A percentile compares a stretch with the other conserved stretches of the same genome.
Conservation (phyloP, 2,888 invertebrate genomes). For the Leucoma salicis region DNA sequence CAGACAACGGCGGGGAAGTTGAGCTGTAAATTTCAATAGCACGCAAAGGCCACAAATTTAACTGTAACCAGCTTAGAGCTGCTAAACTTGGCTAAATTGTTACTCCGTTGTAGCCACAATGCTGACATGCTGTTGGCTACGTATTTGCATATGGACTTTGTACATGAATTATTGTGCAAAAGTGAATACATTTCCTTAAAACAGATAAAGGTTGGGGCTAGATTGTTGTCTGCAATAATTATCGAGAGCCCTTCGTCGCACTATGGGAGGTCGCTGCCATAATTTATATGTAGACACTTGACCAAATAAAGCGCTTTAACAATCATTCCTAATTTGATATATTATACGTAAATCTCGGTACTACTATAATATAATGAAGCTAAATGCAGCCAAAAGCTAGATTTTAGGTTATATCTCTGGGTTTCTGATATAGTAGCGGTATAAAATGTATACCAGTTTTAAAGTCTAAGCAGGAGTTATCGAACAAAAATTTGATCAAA, state of each 20-base stretch:
- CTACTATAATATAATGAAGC: too few relatives aligned
- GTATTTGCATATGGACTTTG: slow-evolving; percentile 65
- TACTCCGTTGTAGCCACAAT: slow-evolving; percentile 46
- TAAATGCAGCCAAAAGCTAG: too few relatives aligned
- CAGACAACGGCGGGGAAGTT: slow-evolving; percentile 59
- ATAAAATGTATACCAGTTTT: too few relatives aligned
- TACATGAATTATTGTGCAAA: slow-evolving; percentile 37
- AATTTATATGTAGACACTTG: background rate
- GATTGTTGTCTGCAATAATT: slow-evolving; percentile 25
- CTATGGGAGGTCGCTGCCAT: background rate
- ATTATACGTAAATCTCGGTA: too few relatives aligned
- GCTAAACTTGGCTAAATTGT: slow-evolving; percentile 62
- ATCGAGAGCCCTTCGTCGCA: slow-evolving; percentile 16
- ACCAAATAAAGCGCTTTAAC: too few relatives aligned
- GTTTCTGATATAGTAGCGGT: too few relatives aligned
- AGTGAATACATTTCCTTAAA: slow-evolving; percentile 31
- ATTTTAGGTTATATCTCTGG: too few relatives aligned
- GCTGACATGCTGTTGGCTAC: slow-evolving; percentile 49
- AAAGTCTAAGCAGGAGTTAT: too few relatives aligned
- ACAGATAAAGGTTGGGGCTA: slow-evolving; percentile 20
- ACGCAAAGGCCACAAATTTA: slow-evolving; percentile 74
- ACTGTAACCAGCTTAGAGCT: slow-evolving; percentile 41
- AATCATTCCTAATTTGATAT: too few relatives aligned
- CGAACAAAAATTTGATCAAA: too few relatives aligned
- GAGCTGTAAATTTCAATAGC: slow-evolving; percentile 77